Evolutionary conservation across 2,797 vertebrate species (phyloP), one percentile per base, ranked within the genome.

Genomic region (Tenualosa ilisha): DNA sequence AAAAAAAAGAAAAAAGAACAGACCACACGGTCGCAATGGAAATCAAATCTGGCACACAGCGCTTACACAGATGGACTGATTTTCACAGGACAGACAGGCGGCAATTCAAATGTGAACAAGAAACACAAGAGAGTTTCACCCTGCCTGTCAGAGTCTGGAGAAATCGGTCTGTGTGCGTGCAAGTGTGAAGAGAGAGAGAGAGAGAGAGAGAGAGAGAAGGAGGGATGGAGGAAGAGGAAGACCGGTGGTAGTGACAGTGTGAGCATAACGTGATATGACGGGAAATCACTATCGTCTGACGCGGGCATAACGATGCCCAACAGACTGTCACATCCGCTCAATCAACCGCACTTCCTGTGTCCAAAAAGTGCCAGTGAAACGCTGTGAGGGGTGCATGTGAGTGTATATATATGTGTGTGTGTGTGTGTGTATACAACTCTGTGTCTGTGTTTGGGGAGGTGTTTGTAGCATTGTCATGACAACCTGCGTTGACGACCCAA

Each of bases 271-370:
- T 85, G 31, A 83, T 84, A 75, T 90, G 91, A 91, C 88, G 89
- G 90, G 81, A 85, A 88, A 91, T 89, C 89, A 91, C 86, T 89
- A 88, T 82, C 83, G 84, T 87, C 85, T 87, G 92, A 91, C 88
- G 89, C 82, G 81, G 88, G 90, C 87, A 88, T 89, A 92, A 93
- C 92, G 90, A 93, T 85, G 89, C 82, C 91, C 89, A 90, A 83
- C 89, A 89, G 89, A 88, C 90, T 92, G 93, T 93, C 93, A 93
- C 81, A 86, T 91, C 84, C 86, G 84, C 89, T 91, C 90, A 82
- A 89, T 91, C 92, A 88, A 82, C 83, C 87, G 49, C 84, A 86
- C 88, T 85, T 86, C 79, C 88, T 50, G 63, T 84, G 37, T 46
- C 56, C 37, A 79, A 68, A 54, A 50, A 49, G 37, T 46, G 68